These are phyloP conservation scores for Gryllus longicercus DNA, from an alignment of 2,888 invertebrate genomes.

Conservation along the genomic window DNA sequence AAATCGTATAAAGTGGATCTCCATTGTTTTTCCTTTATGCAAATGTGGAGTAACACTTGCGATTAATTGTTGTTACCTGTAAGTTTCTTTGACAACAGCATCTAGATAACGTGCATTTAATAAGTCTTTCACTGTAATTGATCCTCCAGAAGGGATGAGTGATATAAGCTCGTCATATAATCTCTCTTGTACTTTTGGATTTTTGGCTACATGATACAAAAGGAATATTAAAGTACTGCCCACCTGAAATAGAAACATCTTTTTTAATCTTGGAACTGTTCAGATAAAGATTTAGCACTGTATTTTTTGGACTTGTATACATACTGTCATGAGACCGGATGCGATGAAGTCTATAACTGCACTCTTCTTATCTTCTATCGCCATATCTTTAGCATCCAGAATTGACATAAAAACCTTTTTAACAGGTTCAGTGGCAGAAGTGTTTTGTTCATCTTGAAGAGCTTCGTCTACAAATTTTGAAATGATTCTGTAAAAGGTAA, in stretches of 20 bases:
- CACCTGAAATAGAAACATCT: constrained; percentile 52
- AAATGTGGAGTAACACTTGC: too few species aligned
- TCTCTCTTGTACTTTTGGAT: constrained; percentile 62
- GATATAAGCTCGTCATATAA: constrained; percentile 63
- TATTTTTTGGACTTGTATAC: constrained; percentile 35
- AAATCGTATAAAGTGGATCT: too few species aligned
- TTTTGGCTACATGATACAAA: constrained; percentile 67
- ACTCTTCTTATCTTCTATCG: constrained; percentile 76
- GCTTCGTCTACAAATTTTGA: constrained; percentile 73
- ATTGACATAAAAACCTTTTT: constrained; percentile 74
- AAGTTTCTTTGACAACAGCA: constrained; percentile 75
- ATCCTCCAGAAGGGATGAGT: constrained; percentile 53
- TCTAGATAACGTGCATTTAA: constrained; percentile 68
- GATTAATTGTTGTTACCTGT: constrained; percentile 48
- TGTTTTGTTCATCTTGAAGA: constrained; percentile 54
- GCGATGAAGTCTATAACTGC: constrained; percentile 83
- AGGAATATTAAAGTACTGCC: constrained; percentile 78
- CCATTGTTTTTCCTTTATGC: too few species aligned
- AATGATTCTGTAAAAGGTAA: constrained; percentile 51
- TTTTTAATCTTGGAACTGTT: neutral
- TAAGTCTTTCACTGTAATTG: constrained; percentile 57
- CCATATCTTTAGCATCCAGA: constrained; percentile 65
- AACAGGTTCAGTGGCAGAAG: constrained; percentile 56
- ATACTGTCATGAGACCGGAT: constrained; percentile 81
- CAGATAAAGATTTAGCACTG: neutral